Evolutionary conservation across 2,113 vertebrate genomes (phyloP).

Genomic region (Meles meles): DNA sequence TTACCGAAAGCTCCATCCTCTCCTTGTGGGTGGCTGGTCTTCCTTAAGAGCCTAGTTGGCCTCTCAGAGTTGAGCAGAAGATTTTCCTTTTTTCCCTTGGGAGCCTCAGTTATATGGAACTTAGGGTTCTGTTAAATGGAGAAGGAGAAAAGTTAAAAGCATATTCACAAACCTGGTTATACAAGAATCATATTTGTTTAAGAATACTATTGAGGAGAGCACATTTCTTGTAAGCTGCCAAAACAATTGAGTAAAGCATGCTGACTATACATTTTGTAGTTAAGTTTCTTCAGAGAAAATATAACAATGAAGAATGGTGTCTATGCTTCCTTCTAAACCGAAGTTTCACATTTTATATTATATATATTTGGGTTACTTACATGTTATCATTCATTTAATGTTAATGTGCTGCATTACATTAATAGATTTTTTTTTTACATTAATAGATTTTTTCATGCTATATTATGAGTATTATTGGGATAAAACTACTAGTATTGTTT

Average conservation of each 20-base stretch:
- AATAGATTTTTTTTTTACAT: background rate
- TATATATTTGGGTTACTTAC: background rate
- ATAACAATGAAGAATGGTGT: background rate
- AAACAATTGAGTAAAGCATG: background rate
- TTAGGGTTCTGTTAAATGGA: constrained; percentile 74
- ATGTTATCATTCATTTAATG: background rate
- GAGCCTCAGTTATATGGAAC: background rate
- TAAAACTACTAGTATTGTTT: background rate
- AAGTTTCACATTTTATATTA: background rate
- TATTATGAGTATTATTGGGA: background rate
- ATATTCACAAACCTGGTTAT: background rate
- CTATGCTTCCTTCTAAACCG: background rate
- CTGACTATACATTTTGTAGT: background rate
- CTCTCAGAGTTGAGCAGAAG: background rate
- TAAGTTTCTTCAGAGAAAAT: background rate
- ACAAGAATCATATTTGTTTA: constrained; percentile 39
- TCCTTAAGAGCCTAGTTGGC: background rate
- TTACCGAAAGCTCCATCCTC: background rate
- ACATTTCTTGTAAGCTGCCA: background rate
- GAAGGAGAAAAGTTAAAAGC: constrained; percentile 69
- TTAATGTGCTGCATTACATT: background rate
- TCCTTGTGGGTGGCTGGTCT: background rate
- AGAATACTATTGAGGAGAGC: background rate
- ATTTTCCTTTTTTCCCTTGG: constrained; percentile 30
- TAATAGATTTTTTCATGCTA: background rate